These are phyloP conservation scores for Osmoderma eremita DNA, from an alignment of 2,888 invertebrate species.

Conservation along the genomic window DNA sequence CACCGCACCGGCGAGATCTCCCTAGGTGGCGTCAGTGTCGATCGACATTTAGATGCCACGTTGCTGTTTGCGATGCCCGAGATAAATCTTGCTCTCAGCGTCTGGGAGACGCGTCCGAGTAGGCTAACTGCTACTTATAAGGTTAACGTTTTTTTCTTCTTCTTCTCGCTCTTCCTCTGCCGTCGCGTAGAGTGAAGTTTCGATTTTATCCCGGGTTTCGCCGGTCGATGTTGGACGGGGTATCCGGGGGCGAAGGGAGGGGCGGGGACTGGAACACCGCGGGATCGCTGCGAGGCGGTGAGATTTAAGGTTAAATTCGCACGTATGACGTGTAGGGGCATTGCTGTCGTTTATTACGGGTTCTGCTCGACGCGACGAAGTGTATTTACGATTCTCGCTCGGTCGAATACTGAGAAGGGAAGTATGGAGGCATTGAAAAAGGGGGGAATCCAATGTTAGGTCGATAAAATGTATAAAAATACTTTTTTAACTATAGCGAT, in stretches of 20 bases:
- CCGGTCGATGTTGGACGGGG: too few relatives aligned
- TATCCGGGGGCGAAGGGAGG: not conserved
- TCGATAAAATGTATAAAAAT: too few relatives aligned
- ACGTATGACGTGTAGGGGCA: constrained; percentile 2
- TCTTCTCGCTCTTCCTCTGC: constrained; percentile 35
- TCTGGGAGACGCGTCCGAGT: too few relatives aligned
- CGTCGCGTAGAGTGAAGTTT: too few relatives aligned
- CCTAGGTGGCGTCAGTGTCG: constrained; percentile 44
- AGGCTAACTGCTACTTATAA: constrained; percentile 6
- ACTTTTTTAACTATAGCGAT: too few relatives aligned
- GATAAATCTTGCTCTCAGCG: constrained; percentile 52
- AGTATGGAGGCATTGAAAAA: too few relatives aligned
- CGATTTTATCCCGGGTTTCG: too few relatives aligned
- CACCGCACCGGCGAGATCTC: constrained; percentile 47
- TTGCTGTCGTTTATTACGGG: constrained; percentile 14
- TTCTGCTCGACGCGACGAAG: not conserved
- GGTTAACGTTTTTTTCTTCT: constrained; percentile 45
- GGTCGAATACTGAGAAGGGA: too few relatives aligned
- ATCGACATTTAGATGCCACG: constrained; percentile 50
- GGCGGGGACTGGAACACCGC: not conserved
- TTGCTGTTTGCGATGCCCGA: constrained; percentile 52
- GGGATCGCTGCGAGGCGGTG: not conserved
- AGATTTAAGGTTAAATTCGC: constrained; percentile 22
- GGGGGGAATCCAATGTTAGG: too few relatives aligned
- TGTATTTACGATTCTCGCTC: too few relatives aligned